phyloP scores from a whole-genome alignment of 2,888 invertebrate species.

The Automeris io region DNA sequence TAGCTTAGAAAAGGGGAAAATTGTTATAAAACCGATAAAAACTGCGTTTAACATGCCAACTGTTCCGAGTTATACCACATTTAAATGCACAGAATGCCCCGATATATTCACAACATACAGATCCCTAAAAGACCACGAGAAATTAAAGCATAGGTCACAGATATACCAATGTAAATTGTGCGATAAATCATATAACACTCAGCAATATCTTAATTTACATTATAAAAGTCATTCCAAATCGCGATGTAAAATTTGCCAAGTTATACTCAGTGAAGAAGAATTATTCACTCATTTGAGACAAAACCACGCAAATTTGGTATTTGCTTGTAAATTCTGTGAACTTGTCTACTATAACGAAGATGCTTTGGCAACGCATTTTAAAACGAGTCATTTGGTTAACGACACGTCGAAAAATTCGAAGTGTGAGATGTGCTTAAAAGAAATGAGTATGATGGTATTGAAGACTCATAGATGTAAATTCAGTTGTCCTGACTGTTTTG shows the following conservation, averaged over 20 bases:
- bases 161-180: slow-evolving; percentile 36
- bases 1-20: slow-evolving; percentile 27
- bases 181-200: slow-evolving; percentile 32
- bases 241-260: slow-evolving; percentile 35
- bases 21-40: slow-evolving; percentile 28
- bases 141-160: slow-evolving; percentile 28
- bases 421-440: slow-evolving; percentile 38
- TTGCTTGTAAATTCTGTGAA: slow-evolving; percentile 35
- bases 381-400: slow-evolving; percentile 28
- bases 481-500: slow-evolving; percentile 36
- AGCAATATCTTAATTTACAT: slow-evolving; percentile 38
- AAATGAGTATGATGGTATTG: slow-evolving; percentile 25
- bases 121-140: slow-evolving; percentile 36
- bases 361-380: slow-evolving; percentile 32
- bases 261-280: slow-evolving; percentile 25
- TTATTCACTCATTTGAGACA: slow-evolving; percentile 35
- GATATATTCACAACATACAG: slow-evolving; percentile 36
- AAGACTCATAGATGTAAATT: slow-evolving; percentile 42
- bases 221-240: slow-evolving; percentile 32
- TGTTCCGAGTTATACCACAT: slow-evolving; percentile 24
- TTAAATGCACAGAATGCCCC: slow-evolving; percentile 30
- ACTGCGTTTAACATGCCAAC: slow-evolving; percentile 15
- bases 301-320: slow-evolving; percentile 28
- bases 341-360: slow-evolving; percentile 33
- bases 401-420: slow-evolving; percentile 22